These are phyloP conservation scores for Blastomussa wellsi DNA, from an alignment of 92 coral and sea anemone species.

Conservation along the genomic window DNA sequence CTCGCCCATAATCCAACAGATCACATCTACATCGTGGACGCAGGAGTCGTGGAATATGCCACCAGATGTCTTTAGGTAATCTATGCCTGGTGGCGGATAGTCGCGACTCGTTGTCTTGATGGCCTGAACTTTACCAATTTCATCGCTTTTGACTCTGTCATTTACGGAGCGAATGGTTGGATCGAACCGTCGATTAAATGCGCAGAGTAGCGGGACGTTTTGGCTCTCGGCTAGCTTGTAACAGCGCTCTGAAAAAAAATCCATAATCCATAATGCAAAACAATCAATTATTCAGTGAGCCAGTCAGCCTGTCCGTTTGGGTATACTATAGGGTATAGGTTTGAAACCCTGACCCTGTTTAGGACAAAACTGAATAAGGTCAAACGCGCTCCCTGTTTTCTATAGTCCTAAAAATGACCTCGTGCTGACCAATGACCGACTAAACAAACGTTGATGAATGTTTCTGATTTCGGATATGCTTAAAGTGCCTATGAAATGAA, in stretches of 20 bases:
- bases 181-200: slow-evolving; percentile 94
- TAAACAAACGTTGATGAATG: too few species aligned
- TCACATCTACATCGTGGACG: slow-evolving; percentile 82
- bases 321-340: too few species aligned
- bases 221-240: slow-evolving; percentile 76
- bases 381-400: too few species aligned
- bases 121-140: slow-evolving; percentile 76
- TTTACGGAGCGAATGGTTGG: slow-evolving; percentile 63
- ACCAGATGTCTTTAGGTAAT: slow-evolving; percentile 68
- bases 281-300: neutral
- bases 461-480: too few species aligned
- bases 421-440: too few species aligned
- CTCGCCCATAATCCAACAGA: slow-evolving; percentile 78
- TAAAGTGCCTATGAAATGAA: too few species aligned
- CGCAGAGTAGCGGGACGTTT: slow-evolving; percentile 69
- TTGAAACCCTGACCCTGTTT: too few species aligned
- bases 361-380: too few species aligned
- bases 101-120: slow-evolving; percentile 87
- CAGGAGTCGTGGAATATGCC: slow-evolving; percentile 94
- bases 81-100: slow-evolving; percentile 67
- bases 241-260: slow-evolving; percentile 59
- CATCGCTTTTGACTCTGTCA: slow-evolving; percentile 56
- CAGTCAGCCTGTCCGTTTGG: too few species aligned
- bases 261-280: neutral
- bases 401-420: too few species aligned